A percentile compares a stretch with the other conserved stretches of the same genome.
Evolutionary conservation across 1,140 invertebrate genomes (phyloP).

Genomic region (Drosophila oshimai): DNA sequence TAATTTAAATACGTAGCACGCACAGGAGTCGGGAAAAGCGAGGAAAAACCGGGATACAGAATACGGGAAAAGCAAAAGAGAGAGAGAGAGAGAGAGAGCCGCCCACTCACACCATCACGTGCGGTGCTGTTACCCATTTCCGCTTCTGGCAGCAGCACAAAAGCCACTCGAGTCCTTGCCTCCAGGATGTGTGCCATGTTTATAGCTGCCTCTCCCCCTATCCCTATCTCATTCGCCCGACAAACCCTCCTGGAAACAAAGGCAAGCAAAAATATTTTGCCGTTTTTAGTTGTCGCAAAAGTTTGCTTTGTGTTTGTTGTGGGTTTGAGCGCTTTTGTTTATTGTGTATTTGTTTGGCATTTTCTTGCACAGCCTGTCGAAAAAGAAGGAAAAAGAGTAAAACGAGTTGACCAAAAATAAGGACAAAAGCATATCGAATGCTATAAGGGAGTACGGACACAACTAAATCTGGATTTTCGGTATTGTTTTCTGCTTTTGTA

Average conservation of each 20-base stretch:
- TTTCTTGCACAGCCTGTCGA: conserved; percentile 58
- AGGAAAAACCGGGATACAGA: too few relatives aligned
- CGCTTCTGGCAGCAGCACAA: conserved; percentile 74
- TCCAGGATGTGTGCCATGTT: conserved; percentile 77
- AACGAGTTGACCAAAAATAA: conserved; percentile 57
- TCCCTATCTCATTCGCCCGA: background rate
- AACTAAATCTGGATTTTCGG: background rate
- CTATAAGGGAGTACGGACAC: background rate
- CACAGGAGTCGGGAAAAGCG: conserved; percentile 21
- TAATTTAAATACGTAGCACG: conserved; percentile 76
- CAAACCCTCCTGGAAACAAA: conserved; percentile 43
- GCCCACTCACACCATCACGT: conserved; percentile 24
- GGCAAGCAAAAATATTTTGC: conserved; percentile 70
- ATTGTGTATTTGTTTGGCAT: conserved; percentile 72
- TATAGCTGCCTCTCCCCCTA: conserved; percentile 44
- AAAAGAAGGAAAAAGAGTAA: conserved; percentile 13
- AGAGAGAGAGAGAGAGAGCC: background rate
- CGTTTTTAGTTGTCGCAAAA: conserved; percentile 80
- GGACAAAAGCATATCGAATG: conserved; percentile 31
- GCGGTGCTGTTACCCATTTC: conserved; percentile 77
- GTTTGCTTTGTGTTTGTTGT: conserved; percentile 41
- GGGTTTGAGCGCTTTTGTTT: conserved; percentile 58
- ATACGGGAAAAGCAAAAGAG: background rate
- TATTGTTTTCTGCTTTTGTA: conserved; percentile 7
- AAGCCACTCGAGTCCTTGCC: conserved; percentile 69